phyloP scores from a whole-genome alignment of 2,888 invertebrate species.

The Drosophila paranaensis region DNA sequence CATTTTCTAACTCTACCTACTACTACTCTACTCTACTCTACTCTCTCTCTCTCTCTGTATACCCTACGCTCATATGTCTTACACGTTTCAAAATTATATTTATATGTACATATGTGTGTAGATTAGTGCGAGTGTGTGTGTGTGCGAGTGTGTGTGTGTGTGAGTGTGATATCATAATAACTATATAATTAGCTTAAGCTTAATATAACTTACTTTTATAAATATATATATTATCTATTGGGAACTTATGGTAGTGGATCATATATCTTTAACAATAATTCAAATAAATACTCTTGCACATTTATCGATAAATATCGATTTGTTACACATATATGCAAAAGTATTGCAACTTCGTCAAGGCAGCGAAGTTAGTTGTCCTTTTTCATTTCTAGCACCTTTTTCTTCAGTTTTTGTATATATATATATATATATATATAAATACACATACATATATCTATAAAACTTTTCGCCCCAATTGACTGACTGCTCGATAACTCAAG shows the following conservation, averaged over 20 bases:
- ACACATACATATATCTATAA: slow-evolving; percentile 1
- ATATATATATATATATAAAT: slow-evolving; percentile 23
- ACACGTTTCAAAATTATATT: slow-evolving; percentile 27
- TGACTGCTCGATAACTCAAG: neutral
- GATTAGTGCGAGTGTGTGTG: neutral
- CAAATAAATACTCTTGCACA: neutral
- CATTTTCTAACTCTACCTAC: slow-evolving; percentile 68
- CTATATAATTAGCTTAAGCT: slow-evolving; percentile 28
- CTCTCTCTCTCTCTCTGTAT: slow-evolving; percentile 47
- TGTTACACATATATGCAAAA: slow-evolving; percentile 9
- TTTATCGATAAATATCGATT: slow-evolving; percentile 7
- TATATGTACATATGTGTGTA: slow-evolving; percentile 9
- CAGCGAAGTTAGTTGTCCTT: slow-evolving; percentile 28
- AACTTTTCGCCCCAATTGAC: slow-evolving; percentile 1
- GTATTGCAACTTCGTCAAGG: slow-evolving; percentile 21
- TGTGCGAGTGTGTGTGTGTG: slow-evolving; percentile 7
- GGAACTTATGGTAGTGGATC: neutral
- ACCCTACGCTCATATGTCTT: slow-evolving; percentile 49
- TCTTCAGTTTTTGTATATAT: slow-evolving; percentile 16
- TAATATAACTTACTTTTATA: slow-evolving; percentile 10
- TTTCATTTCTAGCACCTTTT: slow-evolving; percentile 15
- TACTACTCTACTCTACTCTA: slow-evolving; percentile 38
- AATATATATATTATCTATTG: neutral
- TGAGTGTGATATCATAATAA: neutral
- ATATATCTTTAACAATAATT: neutral